Percentiles rank a stretch among this genome's conserved stretches.
phyloP scores from a whole-genome alignment of 2,888 invertebrate genomes.

The Cheilosia impressa region DNA sequence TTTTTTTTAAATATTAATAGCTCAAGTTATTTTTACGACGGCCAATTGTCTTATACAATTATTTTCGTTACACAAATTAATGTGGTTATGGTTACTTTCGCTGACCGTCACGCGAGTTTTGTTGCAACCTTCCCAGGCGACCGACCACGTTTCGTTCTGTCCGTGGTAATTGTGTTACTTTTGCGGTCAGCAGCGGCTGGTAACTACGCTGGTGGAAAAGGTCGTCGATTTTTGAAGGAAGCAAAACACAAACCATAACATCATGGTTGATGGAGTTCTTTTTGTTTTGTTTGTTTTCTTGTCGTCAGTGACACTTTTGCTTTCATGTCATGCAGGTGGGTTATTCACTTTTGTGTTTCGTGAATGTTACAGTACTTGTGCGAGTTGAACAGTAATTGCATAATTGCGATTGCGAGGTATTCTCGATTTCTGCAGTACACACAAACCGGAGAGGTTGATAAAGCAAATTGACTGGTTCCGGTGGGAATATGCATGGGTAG shows the following conservation, averaged over 20 bases:
- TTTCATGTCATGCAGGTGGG: too few relatives aligned
- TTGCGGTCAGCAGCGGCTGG: not conserved
- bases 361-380: not conserved
- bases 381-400: too few relatives aligned
- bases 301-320: not conserved
- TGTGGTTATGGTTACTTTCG: slow-evolving; percentile 38
- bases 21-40: not conserved
- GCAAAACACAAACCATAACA: not conserved
- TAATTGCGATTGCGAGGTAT: not conserved
- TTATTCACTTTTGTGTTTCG: too few relatives aligned
- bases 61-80: slow-evolving; percentile 4
- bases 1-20: too few relatives aligned
- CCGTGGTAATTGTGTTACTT: slow-evolving; percentile 13
- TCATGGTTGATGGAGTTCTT: slow-evolving; percentile 8
- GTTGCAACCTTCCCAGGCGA: slow-evolving; percentile 17
- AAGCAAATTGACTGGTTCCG: too few relatives aligned
- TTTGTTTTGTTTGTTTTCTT: not conserved
- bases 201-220: slow-evolving; percentile 16
- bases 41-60: not conserved
- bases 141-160: not conserved
- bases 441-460: not conserved
- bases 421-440: not conserved
- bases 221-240: slow-evolving; percentile 3
- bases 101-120: slow-evolving; percentile 39
- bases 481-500: too few relatives aligned